Base-by-base conservation (phyloP, 1,140 invertebrate genomes). In the Platyura marginata region DNA sequence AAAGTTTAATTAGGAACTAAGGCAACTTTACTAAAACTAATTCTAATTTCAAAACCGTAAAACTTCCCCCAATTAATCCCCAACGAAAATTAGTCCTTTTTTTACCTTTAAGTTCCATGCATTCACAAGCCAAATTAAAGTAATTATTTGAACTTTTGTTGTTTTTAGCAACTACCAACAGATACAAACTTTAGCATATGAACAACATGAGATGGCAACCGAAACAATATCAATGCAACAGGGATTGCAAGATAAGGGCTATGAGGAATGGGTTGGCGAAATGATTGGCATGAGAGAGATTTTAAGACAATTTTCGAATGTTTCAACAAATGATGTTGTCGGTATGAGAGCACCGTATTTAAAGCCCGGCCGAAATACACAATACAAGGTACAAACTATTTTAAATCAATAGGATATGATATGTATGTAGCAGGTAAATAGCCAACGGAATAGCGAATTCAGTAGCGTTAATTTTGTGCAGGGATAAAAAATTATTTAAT, bases 201-300 rank as follows among this genome's bases (percentile, higher is more conserved):
- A 82, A 47, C 88, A 89, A 21, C 84, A 93, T 50, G 91, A 96
- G 69, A 89, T 95, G 48, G 90, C 77, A 13, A 81, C 85, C 3
- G 86, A 91, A 59, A 92, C 83, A 21, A 81, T 88, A 51, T 87
- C 83, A 6, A 63, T 75, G 43, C 83, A 88, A 55, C 76, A 81
- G 56, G 84, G 84, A 21, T 62, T 90, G 1, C 80, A 90, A 63
- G 80, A 86, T 55, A 82, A 87, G 62, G 79, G 80, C 2, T 89
- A 89, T 54, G 85, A 91, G 62, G 81, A 89, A 62, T 91, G 85
- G 87, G 79, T 80, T 1, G 81, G 84, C 20, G 88, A 93, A 68
- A 90, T 91, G 81, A 84, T 92, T 48, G 87, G 87, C 29, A 90
- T 91, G 84, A 70, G 86, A 49, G 82, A 89, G 58, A 89, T 89